phyloP scores from a whole-genome alignment of 2,113 vertebrate genomes.

The Motacilla tschutschensis region DNA sequence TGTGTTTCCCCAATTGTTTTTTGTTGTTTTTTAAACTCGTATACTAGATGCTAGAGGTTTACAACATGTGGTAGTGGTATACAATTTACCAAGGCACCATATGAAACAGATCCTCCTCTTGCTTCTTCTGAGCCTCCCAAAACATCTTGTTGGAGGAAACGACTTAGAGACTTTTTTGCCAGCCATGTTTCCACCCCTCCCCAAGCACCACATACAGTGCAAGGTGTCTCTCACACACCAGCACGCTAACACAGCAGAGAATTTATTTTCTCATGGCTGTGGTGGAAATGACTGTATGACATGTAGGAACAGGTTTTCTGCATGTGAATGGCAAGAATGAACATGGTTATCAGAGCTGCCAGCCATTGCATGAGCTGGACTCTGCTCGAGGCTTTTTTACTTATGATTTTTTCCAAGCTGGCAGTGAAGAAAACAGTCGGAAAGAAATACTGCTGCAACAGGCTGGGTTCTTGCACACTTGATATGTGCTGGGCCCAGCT shows the following conservation, averaged over 20 bases:
- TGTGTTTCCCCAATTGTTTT: accelerated
- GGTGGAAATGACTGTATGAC: background rate
- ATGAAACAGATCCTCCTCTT: background rate
- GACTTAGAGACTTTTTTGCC: background rate
- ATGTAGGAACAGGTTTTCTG: background rate
- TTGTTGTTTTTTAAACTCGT: background rate
- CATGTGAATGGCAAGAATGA: accelerated
- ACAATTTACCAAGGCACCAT: background rate
- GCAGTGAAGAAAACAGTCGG: background rate
- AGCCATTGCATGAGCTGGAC: background rate
- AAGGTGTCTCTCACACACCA: background rate
- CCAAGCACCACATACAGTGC: background rate
- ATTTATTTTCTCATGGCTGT: background rate
- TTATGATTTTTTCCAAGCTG: background rate
- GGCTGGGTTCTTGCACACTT: background rate
- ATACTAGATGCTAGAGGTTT: background rate
- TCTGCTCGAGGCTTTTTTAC: background rate
- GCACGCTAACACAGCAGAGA: accelerated
- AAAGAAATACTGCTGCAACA: background rate
- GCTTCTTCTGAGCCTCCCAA: background rate
- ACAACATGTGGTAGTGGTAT: background rate
- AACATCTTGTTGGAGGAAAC: background rate
- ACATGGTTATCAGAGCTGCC: background rate
- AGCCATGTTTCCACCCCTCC: background rate
- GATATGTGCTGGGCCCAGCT: background rate